phyloP scores from a whole-genome alignment of 2,797 vertebrate species.

The Myripristis murdjan region DNA sequence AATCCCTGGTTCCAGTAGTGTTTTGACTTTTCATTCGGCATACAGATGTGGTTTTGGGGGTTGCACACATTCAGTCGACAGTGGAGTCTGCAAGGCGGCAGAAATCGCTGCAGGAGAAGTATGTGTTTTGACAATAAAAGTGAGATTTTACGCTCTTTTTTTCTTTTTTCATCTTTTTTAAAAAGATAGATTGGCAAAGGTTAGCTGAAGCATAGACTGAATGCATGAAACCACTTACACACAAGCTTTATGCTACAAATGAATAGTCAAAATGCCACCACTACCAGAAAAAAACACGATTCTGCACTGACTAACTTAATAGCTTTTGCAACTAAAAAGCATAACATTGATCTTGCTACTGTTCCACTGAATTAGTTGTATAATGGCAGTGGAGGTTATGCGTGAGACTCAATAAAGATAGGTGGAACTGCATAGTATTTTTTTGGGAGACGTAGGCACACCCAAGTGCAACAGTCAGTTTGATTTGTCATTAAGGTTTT shows the following conservation, averaged over 20 bases:
- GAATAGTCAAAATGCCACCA: neutral
- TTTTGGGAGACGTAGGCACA: neutral
- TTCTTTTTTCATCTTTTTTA: neutral
- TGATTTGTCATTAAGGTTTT: slow-evolving; percentile 2
- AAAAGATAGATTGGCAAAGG: too few relatives aligned
- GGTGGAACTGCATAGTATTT: neutral
- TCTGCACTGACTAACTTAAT: too few relatives aligned
- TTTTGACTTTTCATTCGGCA: neutral
- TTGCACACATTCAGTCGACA: neutral
- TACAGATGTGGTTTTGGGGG: neutral
- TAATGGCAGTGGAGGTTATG: neutral
- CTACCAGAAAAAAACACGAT: neutral
- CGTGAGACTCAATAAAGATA: neutral
- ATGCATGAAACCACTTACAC: neutral
- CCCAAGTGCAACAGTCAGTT: neutral
- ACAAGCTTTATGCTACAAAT: neutral
- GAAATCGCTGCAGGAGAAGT: too few relatives aligned
- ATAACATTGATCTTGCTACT: too few relatives aligned
- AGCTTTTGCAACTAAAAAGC: too few relatives aligned
- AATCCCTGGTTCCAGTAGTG: neutral
- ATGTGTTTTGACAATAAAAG: too few relatives aligned
- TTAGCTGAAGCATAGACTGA: slow-evolving; percentile 3
- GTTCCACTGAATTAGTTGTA: neutral
- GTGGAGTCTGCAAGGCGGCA: neutral
- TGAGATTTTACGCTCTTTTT: too few relatives aligned